These are phyloP conservation scores for Muscina levida DNA, from an alignment of 2,888 invertebrate species.

Conservation along the genomic window DNA sequence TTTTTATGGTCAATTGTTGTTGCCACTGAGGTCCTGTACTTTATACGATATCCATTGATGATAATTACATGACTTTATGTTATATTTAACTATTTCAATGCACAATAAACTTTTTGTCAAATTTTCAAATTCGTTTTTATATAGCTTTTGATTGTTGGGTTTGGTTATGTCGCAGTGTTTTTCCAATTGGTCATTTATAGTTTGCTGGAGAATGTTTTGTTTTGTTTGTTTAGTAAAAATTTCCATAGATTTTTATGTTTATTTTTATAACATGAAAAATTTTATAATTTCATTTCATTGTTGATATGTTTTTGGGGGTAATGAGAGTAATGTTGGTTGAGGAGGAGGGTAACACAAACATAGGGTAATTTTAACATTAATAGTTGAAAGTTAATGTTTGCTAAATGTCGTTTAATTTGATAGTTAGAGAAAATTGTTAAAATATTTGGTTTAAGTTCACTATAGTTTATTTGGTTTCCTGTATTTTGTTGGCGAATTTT, in stretches of 20 bases:
- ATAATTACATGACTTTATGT: conserved; percentile 56
- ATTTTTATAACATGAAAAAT: conserved; percentile 49
- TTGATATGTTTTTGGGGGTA: conserved; percentile 34
- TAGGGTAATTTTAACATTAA: conserved; percentile 11
- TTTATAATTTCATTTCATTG: conserved; percentile 58
- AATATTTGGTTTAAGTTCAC: not conserved
- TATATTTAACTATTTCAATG: conserved; percentile 39
- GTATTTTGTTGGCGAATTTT: not conserved
- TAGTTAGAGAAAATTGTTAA: conserved; percentile 23
- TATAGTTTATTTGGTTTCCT: no score
- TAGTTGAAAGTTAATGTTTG: conserved; percentile 46
- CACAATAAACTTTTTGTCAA: conserved; percentile 44
- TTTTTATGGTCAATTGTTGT: conserved; percentile 58
- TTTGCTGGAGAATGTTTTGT: conserved; percentile 1
- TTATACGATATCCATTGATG: conserved; percentile 27
- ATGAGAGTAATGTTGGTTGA: not conserved
- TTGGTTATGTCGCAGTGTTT: conserved; percentile 9
- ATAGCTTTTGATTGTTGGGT: conserved; percentile 47
- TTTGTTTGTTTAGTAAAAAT: conserved; percentile 40
- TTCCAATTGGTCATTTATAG: conserved; percentile 27
- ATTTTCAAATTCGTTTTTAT: conserved; percentile 53
- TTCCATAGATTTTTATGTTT: conserved; percentile 57
- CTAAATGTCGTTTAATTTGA: conserved; percentile 36
- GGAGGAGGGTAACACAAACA: no score
- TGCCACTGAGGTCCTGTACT: conserved; percentile 26